Evolutionary conservation across 92 coral and sea anemone species (phyloP).

Genomic region (Actinostola sp.): DNA sequence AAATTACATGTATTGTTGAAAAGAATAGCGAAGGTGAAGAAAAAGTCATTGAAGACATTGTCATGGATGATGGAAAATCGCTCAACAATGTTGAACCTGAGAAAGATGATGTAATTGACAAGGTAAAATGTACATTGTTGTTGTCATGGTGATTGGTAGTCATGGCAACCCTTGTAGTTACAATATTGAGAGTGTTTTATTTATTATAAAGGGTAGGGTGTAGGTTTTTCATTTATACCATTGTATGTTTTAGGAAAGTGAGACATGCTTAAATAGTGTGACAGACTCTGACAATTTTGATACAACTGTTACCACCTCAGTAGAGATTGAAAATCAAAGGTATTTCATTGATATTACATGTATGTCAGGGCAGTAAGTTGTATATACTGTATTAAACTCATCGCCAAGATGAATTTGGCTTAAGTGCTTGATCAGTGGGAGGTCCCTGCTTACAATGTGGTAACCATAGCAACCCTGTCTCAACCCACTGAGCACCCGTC

Average conservation of each 20-base stretch:
- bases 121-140: conserved; percentile 18
- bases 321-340: no score
- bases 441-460: no score
- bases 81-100: background rate
- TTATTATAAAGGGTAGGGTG: no score
- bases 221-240: background rate
- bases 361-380: no score
- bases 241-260: background rate
- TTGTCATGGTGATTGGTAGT: background rate
- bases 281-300: background rate
- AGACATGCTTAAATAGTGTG: background rate
- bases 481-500: no score
- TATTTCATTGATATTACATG: no score
- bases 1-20: background rate
- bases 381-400: no score
- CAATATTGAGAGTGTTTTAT: no score
- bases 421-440: no score
- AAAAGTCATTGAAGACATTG: background rate
- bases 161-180: no score
- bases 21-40: conserved; percentile 1
- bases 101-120: background rate
- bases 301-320: background rate
- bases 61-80: background rate
- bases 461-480: no score
- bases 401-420: no score